A percentile compares a stretch with the other conserved stretches of the same genome.
Conservation (phyloP, 2,797 vertebrate genomes). For the Urocyon cinereoargenteus region DNA sequence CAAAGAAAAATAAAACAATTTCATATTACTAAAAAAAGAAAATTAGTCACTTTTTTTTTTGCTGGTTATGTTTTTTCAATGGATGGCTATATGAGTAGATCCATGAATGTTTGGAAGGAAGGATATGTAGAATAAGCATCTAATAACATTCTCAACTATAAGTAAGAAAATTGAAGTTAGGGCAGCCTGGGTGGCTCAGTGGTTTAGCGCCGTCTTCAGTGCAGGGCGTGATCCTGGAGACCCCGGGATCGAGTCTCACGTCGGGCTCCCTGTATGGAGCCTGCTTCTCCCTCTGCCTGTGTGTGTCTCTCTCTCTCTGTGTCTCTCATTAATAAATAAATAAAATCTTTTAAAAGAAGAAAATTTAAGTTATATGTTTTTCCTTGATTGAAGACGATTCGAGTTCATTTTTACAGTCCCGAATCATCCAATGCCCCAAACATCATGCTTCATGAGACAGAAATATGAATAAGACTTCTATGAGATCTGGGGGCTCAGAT, state of each 20-base stretch:
- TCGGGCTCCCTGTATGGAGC: too few species aligned
- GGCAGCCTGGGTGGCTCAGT: too few species aligned
- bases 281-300: too few species aligned
- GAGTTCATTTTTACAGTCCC: not conserved
- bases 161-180: not conserved
- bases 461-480: not conserved
- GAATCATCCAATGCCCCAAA: not conserved
- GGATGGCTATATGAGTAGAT: not conserved
- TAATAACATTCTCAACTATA: not conserved
- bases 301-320: too few species aligned
- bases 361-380: not conserved
- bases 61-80: not conserved
- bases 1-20: slow-evolving; percentile 42
- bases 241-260: too few species aligned
- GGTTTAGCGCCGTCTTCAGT: too few species aligned
- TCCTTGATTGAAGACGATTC: not conserved
- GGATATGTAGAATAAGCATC: not conserved
- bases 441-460: not conserved
- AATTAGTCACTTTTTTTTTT: not conserved
- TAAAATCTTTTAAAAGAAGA: not conserved
- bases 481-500: not conserved
- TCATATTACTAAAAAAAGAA: slow-evolving; percentile 32
- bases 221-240: too few species aligned
- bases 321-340: too few species aligned
- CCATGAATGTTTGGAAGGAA: not conserved